A percentile compares a stretch with the other conserved stretches of the same genome.
phyloP scores from a whole-genome alignment of 2,797 vertebrate species.

The Acanthurus leucopareius region DNA sequence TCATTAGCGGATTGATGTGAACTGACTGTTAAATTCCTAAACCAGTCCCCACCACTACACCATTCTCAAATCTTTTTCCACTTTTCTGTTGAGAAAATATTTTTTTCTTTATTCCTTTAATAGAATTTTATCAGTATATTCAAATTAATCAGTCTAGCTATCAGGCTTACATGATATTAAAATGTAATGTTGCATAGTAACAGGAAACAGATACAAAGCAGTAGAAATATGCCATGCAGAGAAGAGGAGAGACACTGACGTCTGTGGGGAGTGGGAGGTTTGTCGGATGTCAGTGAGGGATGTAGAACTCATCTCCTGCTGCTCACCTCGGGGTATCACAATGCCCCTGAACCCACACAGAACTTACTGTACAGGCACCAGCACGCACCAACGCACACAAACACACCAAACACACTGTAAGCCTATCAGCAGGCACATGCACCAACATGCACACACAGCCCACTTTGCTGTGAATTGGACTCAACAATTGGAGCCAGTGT shows the following conservation, averaged over 20 bases:
- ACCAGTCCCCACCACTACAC: background rate
- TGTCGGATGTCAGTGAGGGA: conserved; percentile 79
- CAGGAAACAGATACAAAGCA: background rate
- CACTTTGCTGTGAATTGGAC: conserved; percentile 62
- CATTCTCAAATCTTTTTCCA: background rate
- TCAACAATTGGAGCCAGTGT: conserved; percentile 75
- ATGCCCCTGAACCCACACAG: conserved; percentile 58
- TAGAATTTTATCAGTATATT: no score
- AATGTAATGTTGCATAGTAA: background rate
- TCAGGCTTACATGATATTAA: no score
- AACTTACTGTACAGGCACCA: conserved; percentile 20
- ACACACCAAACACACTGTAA: conserved; percentile 44
- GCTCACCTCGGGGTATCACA: conserved; percentile 71
- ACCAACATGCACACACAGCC: conserved; percentile 32
- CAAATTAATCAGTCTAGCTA: background rate
- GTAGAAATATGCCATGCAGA: conserved; percentile 2
- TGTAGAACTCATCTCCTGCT: conserved; percentile 75
- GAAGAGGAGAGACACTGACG: conserved; percentile 33
- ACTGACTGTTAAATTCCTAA: background rate
- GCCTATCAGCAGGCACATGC: conserved; percentile 40
- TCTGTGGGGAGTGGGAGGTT: conserved; percentile 56
- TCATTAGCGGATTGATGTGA: background rate
- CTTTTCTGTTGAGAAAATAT: background rate
- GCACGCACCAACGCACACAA: background rate
- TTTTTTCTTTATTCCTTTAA: background rate